Evolutionary conservation across 2,888 invertebrate genomes (phyloP).

Genomic region (Morpho achilles): DNA sequence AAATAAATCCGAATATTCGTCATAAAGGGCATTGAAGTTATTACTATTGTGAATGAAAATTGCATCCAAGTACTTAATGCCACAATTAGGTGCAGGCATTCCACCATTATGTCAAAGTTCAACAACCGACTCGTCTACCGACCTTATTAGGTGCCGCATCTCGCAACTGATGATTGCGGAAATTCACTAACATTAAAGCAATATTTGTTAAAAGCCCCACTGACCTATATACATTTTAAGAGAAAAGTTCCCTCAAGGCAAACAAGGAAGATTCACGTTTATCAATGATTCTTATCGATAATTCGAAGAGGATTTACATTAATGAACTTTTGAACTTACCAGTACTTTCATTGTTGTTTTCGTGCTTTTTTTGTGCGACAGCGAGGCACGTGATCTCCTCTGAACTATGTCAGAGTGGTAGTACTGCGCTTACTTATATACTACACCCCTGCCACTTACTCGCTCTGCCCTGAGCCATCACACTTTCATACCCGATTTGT

Average conservation of each 20-base stretch:
- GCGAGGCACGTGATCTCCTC: constrained; percentile 62
- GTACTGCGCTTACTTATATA: constrained; percentile 72
- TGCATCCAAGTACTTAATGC: constrained; percentile 17
- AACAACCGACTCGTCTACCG: constrained; percentile 47
- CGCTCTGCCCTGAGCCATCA: constrained; percentile 59
- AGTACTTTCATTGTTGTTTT: constrained; percentile 67
- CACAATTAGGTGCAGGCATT: constrained; percentile 50
- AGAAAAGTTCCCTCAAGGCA: constrained; percentile 4
- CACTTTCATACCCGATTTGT: constrained; percentile 67
- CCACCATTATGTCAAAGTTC: constrained; percentile 66
- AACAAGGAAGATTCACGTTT: constrained; percentile 2
- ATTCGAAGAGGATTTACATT: constrained; percentile 17
- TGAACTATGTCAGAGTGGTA: constrained; percentile 76
- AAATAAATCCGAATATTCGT: background rate
- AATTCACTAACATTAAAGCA: constrained; percentile 37
- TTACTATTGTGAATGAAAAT: background rate
- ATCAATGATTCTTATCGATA: constrained; percentile 8
- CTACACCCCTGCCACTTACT: constrained; percentile 74
- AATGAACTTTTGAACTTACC: constrained; percentile 60
- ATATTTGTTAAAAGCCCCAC: constrained; percentile 26
- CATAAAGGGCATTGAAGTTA: too few relatives aligned
- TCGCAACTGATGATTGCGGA: constrained; percentile 51
- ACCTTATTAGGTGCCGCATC: constrained; percentile 54
- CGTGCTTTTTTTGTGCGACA: constrained; percentile 49
- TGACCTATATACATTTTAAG: constrained; percentile 20